A percentile compares a stretch with the other conserved stretches of the same genome.
Evolutionary conservation across 2,113 vertebrate genomes (phyloP).

Genomic region (Pipa parva): DNA sequence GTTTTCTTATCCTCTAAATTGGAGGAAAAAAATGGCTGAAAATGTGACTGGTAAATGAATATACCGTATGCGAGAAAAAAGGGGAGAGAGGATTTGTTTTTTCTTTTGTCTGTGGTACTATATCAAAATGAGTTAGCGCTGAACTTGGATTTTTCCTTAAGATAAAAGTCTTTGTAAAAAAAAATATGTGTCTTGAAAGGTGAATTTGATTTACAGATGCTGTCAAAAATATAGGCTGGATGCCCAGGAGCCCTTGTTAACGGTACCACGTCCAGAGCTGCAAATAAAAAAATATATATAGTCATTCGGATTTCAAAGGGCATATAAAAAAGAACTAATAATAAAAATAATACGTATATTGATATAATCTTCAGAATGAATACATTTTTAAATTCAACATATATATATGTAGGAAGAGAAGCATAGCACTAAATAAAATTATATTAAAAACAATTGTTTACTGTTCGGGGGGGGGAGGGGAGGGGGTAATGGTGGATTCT

Average conservation of each 20-base stretch:
- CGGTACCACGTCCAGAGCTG: conserved; percentile 70
- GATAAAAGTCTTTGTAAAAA: conserved; percentile 14
- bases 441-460: no score
- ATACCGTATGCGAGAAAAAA: background rate
- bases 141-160: conserved; percentile 4
- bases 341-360: background rate
- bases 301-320: no score
- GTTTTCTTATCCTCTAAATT: no score
- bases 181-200: conserved; percentile 58
- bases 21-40: background rate
- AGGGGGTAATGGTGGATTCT: no score
- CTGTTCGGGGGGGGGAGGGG: no score
- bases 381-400: no score
- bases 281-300: no score
- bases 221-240: conserved; percentile 64
- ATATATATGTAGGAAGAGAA: no score
- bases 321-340: background rate
- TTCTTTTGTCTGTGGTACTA: conserved; percentile 2
- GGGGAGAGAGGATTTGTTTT: background rate
- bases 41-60: background rate
- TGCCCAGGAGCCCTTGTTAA: conserved; percentile 64
- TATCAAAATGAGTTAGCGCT: conserved; percentile 31
- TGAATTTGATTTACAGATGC: conserved; percentile 74
- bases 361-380: background rate
- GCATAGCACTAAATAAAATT: no score